Base-by-base conservation (phyloP, 2,888 invertebrate genomes). In the Synanthedon andrenaeformis region DNA sequence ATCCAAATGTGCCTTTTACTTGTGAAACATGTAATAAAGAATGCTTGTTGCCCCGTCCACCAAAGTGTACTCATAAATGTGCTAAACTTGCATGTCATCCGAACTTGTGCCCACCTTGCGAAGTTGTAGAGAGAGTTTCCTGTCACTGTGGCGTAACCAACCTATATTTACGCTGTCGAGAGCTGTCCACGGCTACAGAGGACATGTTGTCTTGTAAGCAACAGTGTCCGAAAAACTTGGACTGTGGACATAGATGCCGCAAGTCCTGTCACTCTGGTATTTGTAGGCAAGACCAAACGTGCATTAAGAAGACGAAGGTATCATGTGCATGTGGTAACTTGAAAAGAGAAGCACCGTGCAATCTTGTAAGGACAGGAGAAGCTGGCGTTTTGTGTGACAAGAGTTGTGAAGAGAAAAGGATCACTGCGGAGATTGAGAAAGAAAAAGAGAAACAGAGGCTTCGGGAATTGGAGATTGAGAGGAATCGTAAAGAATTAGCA, bases 71-170 rank as follows among this genome's bases (percentile, higher is more conserved):
- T 1, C 97, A 97, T 75, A 82, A 86, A 28, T 97, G 96, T 72
- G 78, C 90, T 2, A 89, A 87, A 59, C 89, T 84, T 53, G 79
- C 88, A 0, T 95, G 95, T 65, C 95, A 95, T 76, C 90, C 92
- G 1, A 92, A 92, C 0, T 81, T 87, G 0, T 98, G 97, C 69
- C 90, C 91, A 1, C 91, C 92, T 0, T 98, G 98, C 73, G 89
- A 89, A 49, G 89, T 91, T 54, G 85, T 91, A 62, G 88, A 94
- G 28, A 89, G 92, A 65, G 72, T 92, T 52, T 87, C 91, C 42
- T 98, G 98, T 64, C 95, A 97, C 72, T 98, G 98, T 70, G 92
- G 92, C 0, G 84, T 95, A 4, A 92, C 92, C 53, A 92, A 93
- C 59, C 83, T 94, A 3, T 93, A 94, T 65, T 88, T 95, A 53